phyloP scores from a whole-genome alignment of 2,113 vertebrate genomes.

The Nycticorax nycticorax region DNA sequence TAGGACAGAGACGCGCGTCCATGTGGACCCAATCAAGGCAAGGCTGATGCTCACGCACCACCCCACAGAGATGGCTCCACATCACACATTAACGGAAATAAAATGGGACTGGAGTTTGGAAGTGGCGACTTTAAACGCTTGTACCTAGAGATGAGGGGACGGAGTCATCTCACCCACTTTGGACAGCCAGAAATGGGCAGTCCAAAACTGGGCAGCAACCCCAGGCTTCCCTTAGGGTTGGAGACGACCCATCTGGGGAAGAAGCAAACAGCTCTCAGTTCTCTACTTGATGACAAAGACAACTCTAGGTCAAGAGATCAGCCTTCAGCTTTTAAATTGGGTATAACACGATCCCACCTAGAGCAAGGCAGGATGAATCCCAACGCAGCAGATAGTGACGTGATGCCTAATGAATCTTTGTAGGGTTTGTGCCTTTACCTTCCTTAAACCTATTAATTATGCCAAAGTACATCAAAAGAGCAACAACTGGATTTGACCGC shows the following conservation, averaged over 20 bases:
- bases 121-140: accelerated
- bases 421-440: background rate
- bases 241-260: background rate
- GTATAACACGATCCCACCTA: background rate
- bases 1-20: accelerated
- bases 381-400: accelerated
- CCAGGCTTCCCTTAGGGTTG: background rate
- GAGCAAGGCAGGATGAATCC: background rate
- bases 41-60: accelerated
- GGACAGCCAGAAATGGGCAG: background rate
- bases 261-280: background rate
- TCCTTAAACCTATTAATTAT: background rate
- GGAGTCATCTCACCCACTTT: background rate
- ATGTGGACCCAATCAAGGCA: accelerated
- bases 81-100: background rate
- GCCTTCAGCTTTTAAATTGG: background rate
- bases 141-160: background rate
- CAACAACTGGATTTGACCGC: background rate
- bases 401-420: background rate
- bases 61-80: background rate
- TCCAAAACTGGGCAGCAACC: background rate
- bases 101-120: accelerated
- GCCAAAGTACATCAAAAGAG: background rate
- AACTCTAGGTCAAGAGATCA: background rate
- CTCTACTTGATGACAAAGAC: background rate